Conservation (phyloP, 2,797 vertebrate genomes). For the Alosa sapidissima region DNA sequence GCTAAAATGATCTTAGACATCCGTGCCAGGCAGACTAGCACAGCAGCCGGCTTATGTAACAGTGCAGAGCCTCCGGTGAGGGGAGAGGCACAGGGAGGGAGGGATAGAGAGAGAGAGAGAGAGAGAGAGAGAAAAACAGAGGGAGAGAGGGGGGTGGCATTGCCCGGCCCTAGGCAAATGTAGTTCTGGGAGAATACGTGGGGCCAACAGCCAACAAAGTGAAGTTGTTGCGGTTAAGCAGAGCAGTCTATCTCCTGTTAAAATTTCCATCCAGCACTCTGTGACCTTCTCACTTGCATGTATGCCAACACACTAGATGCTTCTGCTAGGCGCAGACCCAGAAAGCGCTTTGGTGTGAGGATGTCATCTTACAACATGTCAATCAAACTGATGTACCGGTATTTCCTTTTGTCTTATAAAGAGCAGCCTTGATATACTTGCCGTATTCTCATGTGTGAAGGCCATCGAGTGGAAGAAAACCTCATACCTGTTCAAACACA, state of each 20-base stretch:
- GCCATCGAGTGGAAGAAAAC: no score
- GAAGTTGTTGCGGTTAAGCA: slow-evolving; percentile 11
- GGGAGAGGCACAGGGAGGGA: slow-evolving; percentile 7
- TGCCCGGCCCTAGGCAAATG: neutral
- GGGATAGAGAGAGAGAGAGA: slow-evolving; percentile 3
- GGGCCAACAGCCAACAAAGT: neutral
- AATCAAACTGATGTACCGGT: neutral
- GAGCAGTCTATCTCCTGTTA: neutral
- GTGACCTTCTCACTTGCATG: neutral
- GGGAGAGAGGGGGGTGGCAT: neutral
- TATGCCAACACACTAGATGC: neutral
- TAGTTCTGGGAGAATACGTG: neutral
- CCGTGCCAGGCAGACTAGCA: slow-evolving; percentile 30
- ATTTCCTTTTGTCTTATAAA: neutral
- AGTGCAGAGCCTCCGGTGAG: slow-evolving; percentile 34
- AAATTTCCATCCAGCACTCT: neutral
- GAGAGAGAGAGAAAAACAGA: slow-evolving; percentile 17
- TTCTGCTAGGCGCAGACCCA: neutral
- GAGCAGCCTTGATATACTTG: neutral
- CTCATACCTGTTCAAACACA: no score
- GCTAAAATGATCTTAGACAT: slow-evolving; percentile 41
- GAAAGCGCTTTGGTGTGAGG: neutral
- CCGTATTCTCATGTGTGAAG: neutral
- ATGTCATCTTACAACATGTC: neutral
- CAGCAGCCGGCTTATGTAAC: slow-evolving; percentile 47